Percentiles rank a stretch among this genome's conserved stretches.
Evolutionary conservation across 1,140 invertebrate species (phyloP).

Genomic region (Eufriesea mexicana): DNA sequence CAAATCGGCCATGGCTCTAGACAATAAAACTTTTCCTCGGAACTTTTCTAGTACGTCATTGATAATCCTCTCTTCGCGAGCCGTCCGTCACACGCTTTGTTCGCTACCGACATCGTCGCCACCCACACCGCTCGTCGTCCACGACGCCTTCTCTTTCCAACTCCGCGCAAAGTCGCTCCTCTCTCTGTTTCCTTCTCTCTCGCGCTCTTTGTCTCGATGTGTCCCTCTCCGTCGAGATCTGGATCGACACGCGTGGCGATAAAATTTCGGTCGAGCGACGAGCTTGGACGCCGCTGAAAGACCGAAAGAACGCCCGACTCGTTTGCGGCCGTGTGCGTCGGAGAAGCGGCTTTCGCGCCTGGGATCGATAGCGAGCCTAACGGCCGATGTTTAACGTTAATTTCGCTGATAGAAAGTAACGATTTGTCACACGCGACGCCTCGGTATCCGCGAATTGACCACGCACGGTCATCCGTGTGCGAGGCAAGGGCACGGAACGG

Average conservation of each 20-base stretch:
- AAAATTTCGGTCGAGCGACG: background rate
- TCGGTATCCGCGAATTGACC: constrained; percentile 9
- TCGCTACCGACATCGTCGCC: constrained; percentile 8
- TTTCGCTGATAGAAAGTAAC: constrained; percentile 28
- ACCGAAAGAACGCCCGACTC: background rate
- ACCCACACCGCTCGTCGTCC: background rate
- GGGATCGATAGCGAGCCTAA: constrained; percentile 23
- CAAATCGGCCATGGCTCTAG: constrained; percentile 80
- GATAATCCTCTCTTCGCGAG: constrained; percentile 58
- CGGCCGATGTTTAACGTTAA: constrained; percentile 7
- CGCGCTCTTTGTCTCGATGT: too few species aligned
- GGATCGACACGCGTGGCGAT: background rate
- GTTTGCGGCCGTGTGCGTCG: too few species aligned
- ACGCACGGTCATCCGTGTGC: background rate
- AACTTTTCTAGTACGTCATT: constrained; percentile 70
- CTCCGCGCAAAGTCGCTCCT: background rate
- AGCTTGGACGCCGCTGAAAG: background rate
- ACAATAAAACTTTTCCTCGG: constrained; percentile 77
- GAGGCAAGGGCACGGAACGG: background rate
- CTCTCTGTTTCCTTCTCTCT: background rate
- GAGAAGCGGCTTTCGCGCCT: background rate
- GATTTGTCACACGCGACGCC: constrained; percentile 46
- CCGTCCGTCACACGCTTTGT: constrained; percentile 28
- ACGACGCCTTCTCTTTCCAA: background rate
- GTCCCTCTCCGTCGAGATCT: too few species aligned